Evolutionary conservation across 2,113 vertebrate genomes (phyloP).

Genomic region (Lampris incognitus): DNA sequence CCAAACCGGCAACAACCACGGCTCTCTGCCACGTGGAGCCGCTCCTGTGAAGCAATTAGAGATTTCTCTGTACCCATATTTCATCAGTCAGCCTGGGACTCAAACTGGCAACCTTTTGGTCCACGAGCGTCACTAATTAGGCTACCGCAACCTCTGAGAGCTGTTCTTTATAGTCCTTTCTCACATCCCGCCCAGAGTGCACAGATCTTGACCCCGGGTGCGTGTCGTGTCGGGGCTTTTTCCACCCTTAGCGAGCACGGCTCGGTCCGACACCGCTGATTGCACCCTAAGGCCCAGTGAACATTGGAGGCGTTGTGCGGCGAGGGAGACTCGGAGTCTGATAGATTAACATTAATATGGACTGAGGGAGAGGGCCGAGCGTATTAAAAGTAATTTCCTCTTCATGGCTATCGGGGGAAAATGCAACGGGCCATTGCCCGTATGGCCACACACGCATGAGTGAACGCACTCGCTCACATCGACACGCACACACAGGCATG

Average conservation of each 20-base stretch:
- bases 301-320: conserved; percentile 73
- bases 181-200: too few species aligned
- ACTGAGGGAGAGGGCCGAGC: conserved; percentile 70
- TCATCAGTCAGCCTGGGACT: too few species aligned
- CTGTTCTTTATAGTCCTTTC: too few species aligned
- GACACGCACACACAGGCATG: conserved; percentile 14
- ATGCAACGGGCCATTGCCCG: conserved; percentile 70
- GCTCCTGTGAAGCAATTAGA: too few species aligned
- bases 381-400: conserved; percentile 71
- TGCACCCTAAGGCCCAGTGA: conserved; percentile 71
- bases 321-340: conserved; percentile 71
- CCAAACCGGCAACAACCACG: too few species aligned
- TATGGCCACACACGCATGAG: conserved; percentile 72
- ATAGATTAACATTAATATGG: conserved; percentile 79
- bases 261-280: conserved; percentile 65
- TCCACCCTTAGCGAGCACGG: conserved; percentile 34
- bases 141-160: too few species aligned
- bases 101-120: too few species aligned
- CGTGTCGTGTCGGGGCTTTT: conserved; percentile 5
- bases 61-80: too few species aligned
- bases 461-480: conserved; percentile 26
- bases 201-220: neutral
- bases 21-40: too few species aligned
- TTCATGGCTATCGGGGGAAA: conserved; percentile 71
- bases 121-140: too few species aligned